Conservation (phyloP, 2,113 vertebrate species). For the Leucopsar rothschildi region DNA sequence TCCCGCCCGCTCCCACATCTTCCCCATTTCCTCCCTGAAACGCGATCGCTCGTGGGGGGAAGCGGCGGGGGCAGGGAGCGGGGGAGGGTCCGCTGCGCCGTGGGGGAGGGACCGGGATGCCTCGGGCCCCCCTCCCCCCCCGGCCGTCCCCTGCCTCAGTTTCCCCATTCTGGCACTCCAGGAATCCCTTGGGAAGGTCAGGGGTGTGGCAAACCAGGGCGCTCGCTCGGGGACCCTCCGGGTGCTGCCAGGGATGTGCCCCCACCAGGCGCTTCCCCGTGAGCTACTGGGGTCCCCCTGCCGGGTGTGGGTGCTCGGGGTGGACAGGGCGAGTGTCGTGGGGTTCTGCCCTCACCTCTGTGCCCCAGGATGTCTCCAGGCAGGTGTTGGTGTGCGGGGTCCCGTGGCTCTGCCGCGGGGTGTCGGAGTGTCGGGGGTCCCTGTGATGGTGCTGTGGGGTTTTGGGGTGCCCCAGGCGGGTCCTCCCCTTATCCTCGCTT, state of each 20-base stretch:
- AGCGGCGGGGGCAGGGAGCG: no score
- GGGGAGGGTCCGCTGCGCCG: background rate
- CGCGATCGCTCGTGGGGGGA: background rate
- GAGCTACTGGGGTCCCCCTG: background rate
- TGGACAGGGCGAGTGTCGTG: fast-evolving
- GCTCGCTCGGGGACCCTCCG: background rate
- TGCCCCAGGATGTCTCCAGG: background rate
- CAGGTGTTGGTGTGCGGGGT: background rate
- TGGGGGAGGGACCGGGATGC: background rate
- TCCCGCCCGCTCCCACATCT: background rate
- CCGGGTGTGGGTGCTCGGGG: background rate
- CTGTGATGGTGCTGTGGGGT: background rate
- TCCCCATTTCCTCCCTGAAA: background rate
- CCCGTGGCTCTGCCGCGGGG: background rate
- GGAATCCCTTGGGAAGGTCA: background rate
- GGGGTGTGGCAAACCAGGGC: background rate
- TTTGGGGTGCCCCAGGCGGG: background rate
- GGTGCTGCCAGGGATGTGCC: background rate
- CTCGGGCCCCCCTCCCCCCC: background rate
- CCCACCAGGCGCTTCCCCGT: background rate
- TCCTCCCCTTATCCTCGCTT: background rate
- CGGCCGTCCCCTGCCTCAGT: background rate
- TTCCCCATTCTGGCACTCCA: background rate
- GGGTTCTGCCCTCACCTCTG: background rate
- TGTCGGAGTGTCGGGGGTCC: background rate